Evolutionary conservation across 2,113 vertebrate genomes (phyloP), one percentile per base, ranked within the genome.

Genomic region (Boleophthalmus pectinirostris): DNA sequence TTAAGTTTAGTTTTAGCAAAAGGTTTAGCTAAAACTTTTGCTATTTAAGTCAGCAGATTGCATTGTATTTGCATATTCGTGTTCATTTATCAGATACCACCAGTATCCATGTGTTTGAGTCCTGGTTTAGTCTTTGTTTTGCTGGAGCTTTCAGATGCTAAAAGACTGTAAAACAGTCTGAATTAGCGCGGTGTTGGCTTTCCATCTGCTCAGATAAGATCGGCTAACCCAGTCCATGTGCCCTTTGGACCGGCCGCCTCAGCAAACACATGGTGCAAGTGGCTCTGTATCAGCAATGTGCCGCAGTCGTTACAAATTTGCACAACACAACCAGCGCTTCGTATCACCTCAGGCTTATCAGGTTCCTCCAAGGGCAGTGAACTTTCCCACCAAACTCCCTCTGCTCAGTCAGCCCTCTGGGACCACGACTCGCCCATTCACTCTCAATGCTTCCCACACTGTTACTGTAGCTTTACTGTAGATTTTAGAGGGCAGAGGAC

Each of bases 291-390:
- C 90, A 72, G 78, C 71, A 11, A 60, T 16, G 7, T 12, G 70
- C 80, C 69, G 35, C 70, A 79, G 87, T 77, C 64, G 75, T 90
- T 88, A 85, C 74, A 82, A 69, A 82, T 86, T 81, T 85, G 82
- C 87, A 84, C 80, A 86, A 86, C 66, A 79, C 85, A 84, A 86
- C 89, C 84, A 87, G 20, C 14, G 20, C 65, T 80, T 77, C 24
- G 25, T 87, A 84, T 89, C 87, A 73, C 79, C 82, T 77, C 61
- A n/a, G 65, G 69, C 84, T 89, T 92, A 92, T 92, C 90, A 11
- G 74, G 49, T 79, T 82, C 74, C 87, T 89, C 82, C 87, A 90
- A 91, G 90, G 88, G 70, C 82, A 57, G 75, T 78, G 87, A 89
- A 91, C 87, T 90, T 89, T 91, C 91, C 84, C 90, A 91, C 82